Base-by-base conservation (phyloP, 2,797 vertebrate genomes). In the Chaetophractus vellerosus region DNA sequence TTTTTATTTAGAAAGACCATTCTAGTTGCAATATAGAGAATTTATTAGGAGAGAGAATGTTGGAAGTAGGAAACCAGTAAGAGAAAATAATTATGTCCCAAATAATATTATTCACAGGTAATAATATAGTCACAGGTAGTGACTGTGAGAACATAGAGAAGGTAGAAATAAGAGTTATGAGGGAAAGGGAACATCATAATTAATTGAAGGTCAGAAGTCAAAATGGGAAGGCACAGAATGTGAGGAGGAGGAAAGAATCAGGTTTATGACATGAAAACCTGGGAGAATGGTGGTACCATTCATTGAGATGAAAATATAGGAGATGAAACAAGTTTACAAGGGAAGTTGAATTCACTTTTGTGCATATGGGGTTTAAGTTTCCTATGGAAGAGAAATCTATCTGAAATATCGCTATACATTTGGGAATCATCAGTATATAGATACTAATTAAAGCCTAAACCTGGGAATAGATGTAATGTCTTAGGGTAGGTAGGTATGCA, bases 261-360 rank as follows among this genome's bases (percentile, higher is more conserved):
- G n/a, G 15, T 63, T 83, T 86, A 36, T 68, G 23, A 15, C 9
- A 31, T 74, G 50, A 64, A 57, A 24, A 74, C 61, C 36, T 68
- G 48, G 7, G 31, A 72, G 12, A 21, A 59, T 71, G 23, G 18
- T 90, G 71, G 9, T 69, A 76, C 1, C 24, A 74, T 72, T 41
- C 6, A 15, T 48, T 72, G 33, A 55, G 28, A 68, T 41, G 48
- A 52, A 72, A 68, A 93, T 71, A 50, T 14, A 85, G 66, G 33
- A 91, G 79, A 79, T 75, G 61, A 68, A 71, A 21, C 33, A 74
- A 61, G 15, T 96, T 94, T 71, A 18, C 21, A 50, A 59, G 78
- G 28, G 69, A 87, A 92, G 12, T 61, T 61, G 45, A 93, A 66
- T 83, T 90, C 6, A 76, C 36, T 93, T 91, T 95, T 57, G 26